Evolutionary conservation across 2,113 vertebrate genomes (phyloP).

Genomic region (Genyomyrus donnyi): DNA sequence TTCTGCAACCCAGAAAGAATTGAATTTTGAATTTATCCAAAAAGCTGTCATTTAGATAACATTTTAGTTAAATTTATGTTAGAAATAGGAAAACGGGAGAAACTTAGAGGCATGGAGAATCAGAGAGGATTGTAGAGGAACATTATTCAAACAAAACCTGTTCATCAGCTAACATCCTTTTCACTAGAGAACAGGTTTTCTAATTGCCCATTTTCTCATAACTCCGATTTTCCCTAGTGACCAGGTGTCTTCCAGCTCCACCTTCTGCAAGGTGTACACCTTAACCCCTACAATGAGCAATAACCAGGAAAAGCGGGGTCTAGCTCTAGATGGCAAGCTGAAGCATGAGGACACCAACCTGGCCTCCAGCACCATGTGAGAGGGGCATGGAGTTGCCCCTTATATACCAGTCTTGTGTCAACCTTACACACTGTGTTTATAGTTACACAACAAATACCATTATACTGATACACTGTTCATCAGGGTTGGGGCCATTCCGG

Average conservation of each 20-base stretch:
- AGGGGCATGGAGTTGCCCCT: not conserved
- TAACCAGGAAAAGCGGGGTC: slow-evolving; percentile 69
- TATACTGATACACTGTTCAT: not conserved
- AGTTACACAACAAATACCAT: not conserved
- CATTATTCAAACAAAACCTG: not conserved
- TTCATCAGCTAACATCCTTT: not conserved
- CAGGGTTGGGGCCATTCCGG: too few relatives aligned
- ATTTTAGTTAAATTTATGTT: not conserved
- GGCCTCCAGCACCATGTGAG: slow-evolving; percentile 73
- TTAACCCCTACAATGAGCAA: slow-evolving; percentile 62
- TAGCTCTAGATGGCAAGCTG: slow-evolving; percentile 71
- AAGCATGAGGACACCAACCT: slow-evolving; percentile 76
- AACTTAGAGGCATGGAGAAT: not conserved
- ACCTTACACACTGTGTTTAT: not conserved
- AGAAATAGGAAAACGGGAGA: not conserved
- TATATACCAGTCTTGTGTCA: not conserved
- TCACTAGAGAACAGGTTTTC: not conserved
- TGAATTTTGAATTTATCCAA: not conserved
- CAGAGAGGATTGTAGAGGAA: not conserved
- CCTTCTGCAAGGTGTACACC: slow-evolving; percentile 73
- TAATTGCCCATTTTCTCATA: not conserved
- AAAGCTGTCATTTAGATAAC: not conserved
- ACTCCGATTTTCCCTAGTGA: slow-evolving; percentile 49
- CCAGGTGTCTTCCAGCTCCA: slow-evolving; percentile 67
- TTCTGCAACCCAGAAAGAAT: not conserved